phyloP scores from a whole-genome alignment of 2,888 invertebrate genomes.

The Pandemis heparana region DNA sequence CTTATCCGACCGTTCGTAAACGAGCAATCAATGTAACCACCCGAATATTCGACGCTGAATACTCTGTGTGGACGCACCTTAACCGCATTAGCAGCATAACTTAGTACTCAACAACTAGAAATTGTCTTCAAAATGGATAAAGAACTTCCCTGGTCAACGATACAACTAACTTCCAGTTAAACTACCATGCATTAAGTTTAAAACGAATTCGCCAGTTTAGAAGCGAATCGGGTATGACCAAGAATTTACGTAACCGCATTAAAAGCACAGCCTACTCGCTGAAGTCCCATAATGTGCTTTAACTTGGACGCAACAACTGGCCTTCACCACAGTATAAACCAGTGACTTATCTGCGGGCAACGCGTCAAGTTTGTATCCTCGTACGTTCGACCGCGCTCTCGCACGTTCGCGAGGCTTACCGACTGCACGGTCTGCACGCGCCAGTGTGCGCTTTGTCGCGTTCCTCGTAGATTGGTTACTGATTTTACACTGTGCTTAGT shows the following conservation, averaged over 20 bases:
- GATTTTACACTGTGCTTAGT: neutral
- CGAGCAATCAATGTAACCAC: too few species aligned
- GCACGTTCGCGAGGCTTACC: too few species aligned
- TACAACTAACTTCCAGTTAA: neutral
- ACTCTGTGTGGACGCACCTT: too few species aligned
- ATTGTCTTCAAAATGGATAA: neutral
- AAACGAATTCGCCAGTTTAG: neutral
- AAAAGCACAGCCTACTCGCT: conserved; percentile 46
- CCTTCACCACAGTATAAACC: conserved; percentile 51
- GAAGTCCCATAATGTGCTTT: conserved; percentile 28
- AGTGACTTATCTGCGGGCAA: neutral
- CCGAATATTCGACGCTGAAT: too few species aligned
- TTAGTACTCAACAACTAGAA: neutral
- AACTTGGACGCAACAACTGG: conserved; percentile 68
- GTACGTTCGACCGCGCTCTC: neutral
- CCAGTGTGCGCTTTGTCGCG: neutral
- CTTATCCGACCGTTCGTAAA: too few species aligned
- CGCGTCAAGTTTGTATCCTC: neutral
- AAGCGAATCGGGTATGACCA: conserved; percentile 39
- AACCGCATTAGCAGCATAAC: too few species aligned
- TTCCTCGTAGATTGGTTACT: neutral
- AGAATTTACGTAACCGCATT: conserved; percentile 36
- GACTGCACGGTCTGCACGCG: neutral
- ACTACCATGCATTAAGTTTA: neutral
- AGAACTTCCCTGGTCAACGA: neutral